phyloP scores from a whole-genome alignment of 2,888 invertebrate species.

The Hirudinaria manillensis region DNA sequence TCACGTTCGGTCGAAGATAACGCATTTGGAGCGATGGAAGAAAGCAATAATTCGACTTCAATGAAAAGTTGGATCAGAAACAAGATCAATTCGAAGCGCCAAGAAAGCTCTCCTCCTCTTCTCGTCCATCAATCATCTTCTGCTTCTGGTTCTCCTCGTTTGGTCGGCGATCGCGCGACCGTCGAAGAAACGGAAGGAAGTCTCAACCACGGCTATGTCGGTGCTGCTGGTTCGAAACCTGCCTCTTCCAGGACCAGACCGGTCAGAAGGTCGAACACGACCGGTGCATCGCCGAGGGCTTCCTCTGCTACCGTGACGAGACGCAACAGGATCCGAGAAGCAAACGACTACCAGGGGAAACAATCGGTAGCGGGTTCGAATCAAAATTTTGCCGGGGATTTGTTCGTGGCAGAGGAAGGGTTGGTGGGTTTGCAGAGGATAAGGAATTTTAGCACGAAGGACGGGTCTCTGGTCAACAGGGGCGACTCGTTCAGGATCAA shows the following conservation, averaged over 20 bases:
- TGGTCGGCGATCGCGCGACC: no score
- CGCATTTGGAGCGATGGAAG: no score
- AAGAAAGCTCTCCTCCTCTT: no score
- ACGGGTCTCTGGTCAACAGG: conserved; percentile 11
- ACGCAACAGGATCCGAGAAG: not conserved
- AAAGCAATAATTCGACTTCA: no score
- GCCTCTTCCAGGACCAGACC: not conserved
- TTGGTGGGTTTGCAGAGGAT: not conserved
- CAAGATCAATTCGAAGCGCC: no score
- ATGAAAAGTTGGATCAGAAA: no score
- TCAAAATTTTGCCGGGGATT: conserved; percentile 6
- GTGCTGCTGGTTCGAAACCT: no score
- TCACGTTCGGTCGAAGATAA: no score
- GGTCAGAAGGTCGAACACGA: not conserved
- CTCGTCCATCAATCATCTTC: no score
- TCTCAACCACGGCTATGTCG: no score
- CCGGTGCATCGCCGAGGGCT: not conserved
- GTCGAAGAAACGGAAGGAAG: no score
- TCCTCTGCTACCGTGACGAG: not conserved
- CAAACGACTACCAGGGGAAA: not conserved
- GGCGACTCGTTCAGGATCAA: conserved; percentile 20
- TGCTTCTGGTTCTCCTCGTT: no score
- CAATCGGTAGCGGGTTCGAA: not conserved
- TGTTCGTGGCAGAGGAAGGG: conserved; percentile 13
- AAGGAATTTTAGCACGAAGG: conserved; percentile 10